Evolutionary conservation across 2,113 vertebrate genomes (phyloP), one percentile per base, ranked within the genome.

Genomic region (Anoura caudifer): DNA sequence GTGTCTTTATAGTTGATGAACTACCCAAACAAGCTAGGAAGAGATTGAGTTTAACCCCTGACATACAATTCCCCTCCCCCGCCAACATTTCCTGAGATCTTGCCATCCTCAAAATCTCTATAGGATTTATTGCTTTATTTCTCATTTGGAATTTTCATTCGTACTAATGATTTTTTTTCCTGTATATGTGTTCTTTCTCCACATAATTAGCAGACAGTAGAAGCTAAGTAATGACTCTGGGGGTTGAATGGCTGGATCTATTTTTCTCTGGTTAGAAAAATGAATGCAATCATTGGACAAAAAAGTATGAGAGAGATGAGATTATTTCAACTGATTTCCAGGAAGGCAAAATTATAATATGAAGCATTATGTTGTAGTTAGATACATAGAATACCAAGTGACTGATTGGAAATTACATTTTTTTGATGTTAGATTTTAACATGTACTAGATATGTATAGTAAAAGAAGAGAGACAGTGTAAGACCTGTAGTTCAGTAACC

Each of bases 361-460:
- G 45, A 92, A 56, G 67, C 69, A 5, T 77, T 89, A 52, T 43
- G 0, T n/a, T 94, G n/a, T 85, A 41, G 70, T 85, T 81, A 41
- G 82, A 80, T 97, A 22, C 38, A 65, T 59, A 59, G 81, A 90
- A 28, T 90, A 15, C 69, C 47, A 96, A 97, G 52, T 43, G 31
- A 67, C 19, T 54, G 20, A 52, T 95, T 87, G 96, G 2, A n/a
- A 93, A 97, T 88, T 50, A 50, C 97, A 87, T 95, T 81, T 61
- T 83, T 89, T 61, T 70, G 54, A 82, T 95, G 28, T 92, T 43
- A 94, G 20, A 2, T 86, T 8, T 50, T 91, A 67, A 87, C 36
- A 41, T 82, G 22, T 31, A 41, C 76, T 90, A 1, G 31, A 36
- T 65, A 76, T 76, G 5, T 90, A 70, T 45, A 33, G 22, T 36